Evolutionary conservation across 2,797 vertebrate species (phyloP).

Genomic region (Chloroceryle amazona): DNA sequence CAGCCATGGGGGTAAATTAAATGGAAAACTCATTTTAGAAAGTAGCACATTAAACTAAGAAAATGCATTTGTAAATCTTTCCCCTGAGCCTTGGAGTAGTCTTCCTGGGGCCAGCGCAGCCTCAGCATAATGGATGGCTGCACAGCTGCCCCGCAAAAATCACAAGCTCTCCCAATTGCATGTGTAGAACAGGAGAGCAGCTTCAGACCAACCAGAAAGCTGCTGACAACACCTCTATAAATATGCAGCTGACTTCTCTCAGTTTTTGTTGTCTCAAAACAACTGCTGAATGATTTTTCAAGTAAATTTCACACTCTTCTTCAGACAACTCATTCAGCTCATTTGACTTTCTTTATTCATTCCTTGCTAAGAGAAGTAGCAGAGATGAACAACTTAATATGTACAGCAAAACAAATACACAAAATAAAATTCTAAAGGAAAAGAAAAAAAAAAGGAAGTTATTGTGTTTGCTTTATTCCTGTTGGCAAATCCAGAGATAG

Average conservation of each 20-base stretch:
- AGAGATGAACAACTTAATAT: not conserved
- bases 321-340: constrained; percentile 43
- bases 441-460: not conserved
- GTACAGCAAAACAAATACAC: not conserved
- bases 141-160: not conserved
- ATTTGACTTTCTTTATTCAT: constrained; percentile 23
- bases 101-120: not conserved
- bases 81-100: not conserved
- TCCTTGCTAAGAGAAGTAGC: not conserved
- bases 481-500: not conserved
- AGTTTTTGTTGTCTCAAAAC: constrained; percentile 11
- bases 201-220: rapidly evolving
- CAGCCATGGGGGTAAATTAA: not conserved
- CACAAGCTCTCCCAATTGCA: not conserved
- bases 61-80: constrained; percentile 13
- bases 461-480: not conserved
- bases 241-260: not conserved
- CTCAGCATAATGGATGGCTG: not conserved
- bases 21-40: constrained; percentile 28
- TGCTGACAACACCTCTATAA: not conserved
- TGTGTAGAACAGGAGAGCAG: not conserved
- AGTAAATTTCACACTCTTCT: constrained; percentile 35
- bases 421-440: not conserved
- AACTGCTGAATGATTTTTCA: constrained; percentile 37
- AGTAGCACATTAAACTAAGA: not conserved